phyloP scores from a whole-genome alignment of 2,888 invertebrate species.

The Drosophila anceps region DNA sequence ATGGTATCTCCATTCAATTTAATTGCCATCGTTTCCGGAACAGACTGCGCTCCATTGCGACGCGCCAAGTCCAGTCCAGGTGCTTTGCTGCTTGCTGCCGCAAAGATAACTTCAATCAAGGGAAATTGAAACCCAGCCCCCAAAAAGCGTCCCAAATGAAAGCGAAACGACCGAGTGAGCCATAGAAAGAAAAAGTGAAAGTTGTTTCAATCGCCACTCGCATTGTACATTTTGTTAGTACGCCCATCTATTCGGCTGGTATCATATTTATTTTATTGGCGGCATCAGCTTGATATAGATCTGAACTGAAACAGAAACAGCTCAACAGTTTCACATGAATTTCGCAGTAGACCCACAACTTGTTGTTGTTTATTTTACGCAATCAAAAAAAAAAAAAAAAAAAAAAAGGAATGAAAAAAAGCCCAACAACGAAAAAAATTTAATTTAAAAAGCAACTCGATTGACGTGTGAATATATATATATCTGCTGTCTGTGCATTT shows the following conservation, averaged over 20 bases:
- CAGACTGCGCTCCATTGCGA: constrained; percentile 47
- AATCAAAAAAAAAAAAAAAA: constrained; percentile 5
- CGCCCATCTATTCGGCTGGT: constrained; percentile 45
- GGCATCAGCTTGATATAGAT: constrained; percentile 24
- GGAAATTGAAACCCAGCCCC: constrained; percentile 71
- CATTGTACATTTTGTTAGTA: constrained; percentile 33
- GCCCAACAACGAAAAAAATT: constrained; percentile 47
- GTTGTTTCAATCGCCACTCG: constrained; percentile 22
- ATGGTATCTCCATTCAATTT: constrained; percentile 68
- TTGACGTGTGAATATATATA: constrained; percentile 62
- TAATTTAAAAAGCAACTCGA: constrained; percentile 73
- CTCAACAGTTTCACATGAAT: constrained; percentile 36
- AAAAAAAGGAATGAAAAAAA: neutral
- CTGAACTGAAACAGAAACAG: constrained; percentile 8
- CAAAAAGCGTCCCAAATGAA: constrained; percentile 31
- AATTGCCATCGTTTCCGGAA: constrained; percentile 68
- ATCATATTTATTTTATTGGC: constrained; percentile 36
- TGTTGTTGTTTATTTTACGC: constrained; percentile 61
- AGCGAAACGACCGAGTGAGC: constrained; percentile 48
- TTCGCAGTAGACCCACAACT: constrained; percentile 17
- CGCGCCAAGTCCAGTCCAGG: constrained; percentile 45
- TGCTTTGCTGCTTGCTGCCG: constrained; percentile 38
- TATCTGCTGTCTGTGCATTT: constrained; percentile 8
- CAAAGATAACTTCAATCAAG: constrained; percentile 72
- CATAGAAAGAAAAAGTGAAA: constrained; percentile 48